phyloP scores from a whole-genome alignment of 2,113 vertebrate genomes.

The Macrotis lagotis region DNA sequence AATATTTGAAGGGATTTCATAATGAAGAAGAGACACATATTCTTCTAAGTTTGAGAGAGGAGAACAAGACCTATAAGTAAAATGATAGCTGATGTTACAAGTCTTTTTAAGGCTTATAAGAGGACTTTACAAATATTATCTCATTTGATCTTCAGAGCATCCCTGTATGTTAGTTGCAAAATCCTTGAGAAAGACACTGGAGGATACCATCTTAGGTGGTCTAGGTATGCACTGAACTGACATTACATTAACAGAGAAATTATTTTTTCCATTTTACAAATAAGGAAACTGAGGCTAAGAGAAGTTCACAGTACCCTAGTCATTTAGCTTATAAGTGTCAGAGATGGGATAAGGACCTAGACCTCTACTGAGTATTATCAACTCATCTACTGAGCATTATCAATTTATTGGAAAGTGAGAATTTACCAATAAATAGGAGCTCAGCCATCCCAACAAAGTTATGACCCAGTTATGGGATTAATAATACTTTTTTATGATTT shows the following conservation, averaged over 20 bases:
- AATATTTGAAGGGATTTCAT: not conserved
- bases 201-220: not conserved
- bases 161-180: not conserved
- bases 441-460: too few relatives aligned
- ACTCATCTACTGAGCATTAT: too few relatives aligned
- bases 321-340: not conserved
- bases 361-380: too few relatives aligned
- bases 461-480: too few relatives aligned
- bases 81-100: not conserved
- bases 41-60: not conserved
- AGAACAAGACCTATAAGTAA: not conserved
- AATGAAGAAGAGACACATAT: not conserved
- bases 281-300: not conserved
- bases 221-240: not conserved
- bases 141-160: not conserved
- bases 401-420: too few relatives aligned
- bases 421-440: too few relatives aligned
- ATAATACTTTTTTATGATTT: too few relatives aligned
- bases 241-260: not conserved
- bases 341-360: not conserved
- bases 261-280: not conserved
- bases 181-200: too few relatives aligned
- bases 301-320: not conserved
- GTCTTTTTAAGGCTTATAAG: too few relatives aligned
- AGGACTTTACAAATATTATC: too few relatives aligned